Evolutionary conservation across 2,113 vertebrate genomes (phyloP), one percentile per base, ranked within the genome.

Genomic region (Semicossyphus pulcher): DNA sequence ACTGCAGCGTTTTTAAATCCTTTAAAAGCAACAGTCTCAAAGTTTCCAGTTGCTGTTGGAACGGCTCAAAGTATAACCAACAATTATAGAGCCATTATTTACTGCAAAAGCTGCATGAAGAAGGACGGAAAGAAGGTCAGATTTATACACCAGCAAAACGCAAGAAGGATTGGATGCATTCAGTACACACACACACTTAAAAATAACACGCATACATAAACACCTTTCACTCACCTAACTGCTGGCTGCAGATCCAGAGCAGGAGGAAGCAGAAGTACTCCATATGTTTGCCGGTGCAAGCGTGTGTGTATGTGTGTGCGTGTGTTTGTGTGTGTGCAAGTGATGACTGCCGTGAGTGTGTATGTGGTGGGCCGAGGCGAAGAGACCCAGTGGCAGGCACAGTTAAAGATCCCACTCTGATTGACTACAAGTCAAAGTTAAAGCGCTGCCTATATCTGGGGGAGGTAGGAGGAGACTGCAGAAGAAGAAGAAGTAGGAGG

Each of bases 381-480:
- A 91, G 88, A 87, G 89, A 93, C 86, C 88, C 86, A 90, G 94
- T 89, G 84, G 83, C 51, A 25, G 76, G 77, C 65, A 26, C 84
- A 87, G 88, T 62, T 92, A 87, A 85, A 75, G 81, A 92, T 90
- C 93, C 80, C 71, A 85, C 91, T 89, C 94, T 94, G 93, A 92
- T 92, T 89, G 93, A 91, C 79, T 89, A 71, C 28, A 23, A 80
- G 83, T 80, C 83, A 71, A 81, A 88, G 92, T 92, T 80, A 91
- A 90, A 93, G 81, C 51, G 83, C 90, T 94, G 92, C 92, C 93
- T 95, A 93, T 93, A 93, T 93, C 88, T 79, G 36, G 88, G 92
- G 87, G 88, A 93, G 95, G 95, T 94, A 95, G 97, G 97, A 96
- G 97, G 96, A 93, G 95, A 92, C 91, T 92, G 59, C 39, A 80